Evolutionary conservation across 2,113 vertebrate species (phyloP), one percentile per base, ranked within the genome.

Genomic region (Zosterops borbonicus): DNA sequence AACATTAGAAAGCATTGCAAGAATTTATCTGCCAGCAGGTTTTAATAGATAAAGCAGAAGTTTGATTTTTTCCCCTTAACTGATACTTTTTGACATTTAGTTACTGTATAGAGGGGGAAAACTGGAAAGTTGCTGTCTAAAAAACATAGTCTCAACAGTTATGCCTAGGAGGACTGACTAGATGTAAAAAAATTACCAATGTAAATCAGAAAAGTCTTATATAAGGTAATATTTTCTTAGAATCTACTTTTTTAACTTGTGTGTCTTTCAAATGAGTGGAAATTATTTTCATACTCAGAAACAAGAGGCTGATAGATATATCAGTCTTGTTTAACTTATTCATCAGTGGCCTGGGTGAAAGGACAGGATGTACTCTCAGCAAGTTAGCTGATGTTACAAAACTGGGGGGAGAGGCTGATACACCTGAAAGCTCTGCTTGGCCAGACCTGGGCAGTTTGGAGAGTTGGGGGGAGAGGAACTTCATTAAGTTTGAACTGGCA

Each of bases 1-100:
- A 97, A 97, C 79, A 94, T 92, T 97, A 95, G 75, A 95, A 97
- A 97, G 95, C 93, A 97, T 93, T 97, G 78, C 71, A 90, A 96
- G 75, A 94, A 97, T 93, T 97, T 98, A 86, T 96, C 93, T 97
- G 83, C 91, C 42, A 25, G 46, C 74, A 63, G 39, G 75, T 91
- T 93, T 96, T 96, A 87, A 80, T 75, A 91, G 94, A 58, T 96
- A 96, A 88, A 96, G 29, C 76, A 90, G 68, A 92, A 60, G 44
- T 93, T 84, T 75, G 13, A 84, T 96, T 53, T 83, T 83, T 29
- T 4, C 24, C 15, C n/a, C 28, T 85, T 84, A 89, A 88, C 85
- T 94, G 94, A 96, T 96, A 23, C n/a, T 94, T 97, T 97, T 93
- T 97, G 87, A 96, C 83, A 94, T 97, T 97, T 97, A 95, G 47